Evolutionary conservation across 2,888 invertebrate species (phyloP).

Genomic region (Galerucella calmariensis): DNA sequence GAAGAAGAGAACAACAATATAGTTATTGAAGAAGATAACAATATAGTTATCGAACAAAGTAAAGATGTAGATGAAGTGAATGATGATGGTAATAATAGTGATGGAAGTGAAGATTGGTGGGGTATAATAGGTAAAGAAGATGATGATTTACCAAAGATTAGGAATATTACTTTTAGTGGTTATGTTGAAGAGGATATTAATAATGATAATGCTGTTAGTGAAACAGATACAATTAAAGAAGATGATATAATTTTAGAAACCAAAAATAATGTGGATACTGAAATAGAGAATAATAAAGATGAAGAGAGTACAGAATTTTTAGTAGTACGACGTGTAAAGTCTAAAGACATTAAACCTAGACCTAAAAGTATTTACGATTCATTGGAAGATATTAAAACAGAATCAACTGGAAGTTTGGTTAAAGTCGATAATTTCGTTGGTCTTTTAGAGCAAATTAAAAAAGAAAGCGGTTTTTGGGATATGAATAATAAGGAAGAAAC

Average conservation of each 20-base stretch:
- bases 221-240: slow-evolving; percentile 31
- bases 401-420: slow-evolving; percentile 46
- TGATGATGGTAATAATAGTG: slow-evolving; percentile 47
- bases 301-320: background rate
- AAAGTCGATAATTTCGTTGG: slow-evolving; percentile 51
- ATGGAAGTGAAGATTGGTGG: slow-evolving; percentile 57
- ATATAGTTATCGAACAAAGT: slow-evolving; percentile 32
- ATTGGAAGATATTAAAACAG: slow-evolving; percentile 40
- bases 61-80: slow-evolving; percentile 36
- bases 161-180: background rate
- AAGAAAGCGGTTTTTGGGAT: slow-evolving; percentile 49
- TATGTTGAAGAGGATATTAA: slow-evolving; percentile 8
- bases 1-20: slow-evolving; percentile 20
- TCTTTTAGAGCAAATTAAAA: slow-evolving; percentile 48
- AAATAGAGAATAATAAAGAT: background rate
- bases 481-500: slow-evolving; percentile 20
- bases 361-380: slow-evolving; percentile 41
- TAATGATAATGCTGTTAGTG: slow-evolving; percentile 14
- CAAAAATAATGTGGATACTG: background rate
- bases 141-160: slow-evolving; percentile 38
- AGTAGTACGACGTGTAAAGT: slow-evolving; percentile 11
- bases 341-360: slow-evolving; percentile 11
- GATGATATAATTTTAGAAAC: background rate
- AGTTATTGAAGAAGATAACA: slow-evolving; percentile 32
- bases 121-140: slow-evolving; percentile 50